Evolutionary conservation across 2,113 vertebrate species (phyloP).

Genomic region (Cisticola juncidis): DNA sequence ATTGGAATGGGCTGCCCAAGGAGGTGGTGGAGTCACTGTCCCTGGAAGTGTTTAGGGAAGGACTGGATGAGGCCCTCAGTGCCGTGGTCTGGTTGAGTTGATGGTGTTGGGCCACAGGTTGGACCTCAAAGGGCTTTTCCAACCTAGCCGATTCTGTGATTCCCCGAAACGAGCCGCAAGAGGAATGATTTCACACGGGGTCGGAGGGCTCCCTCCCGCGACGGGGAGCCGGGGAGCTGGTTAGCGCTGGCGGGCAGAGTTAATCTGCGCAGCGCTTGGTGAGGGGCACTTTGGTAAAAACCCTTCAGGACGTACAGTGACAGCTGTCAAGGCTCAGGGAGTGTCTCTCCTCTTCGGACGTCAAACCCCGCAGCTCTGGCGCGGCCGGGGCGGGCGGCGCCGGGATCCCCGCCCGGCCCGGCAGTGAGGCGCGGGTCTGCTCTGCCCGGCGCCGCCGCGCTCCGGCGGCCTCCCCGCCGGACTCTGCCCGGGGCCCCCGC

Average conservation of each 20-base stretch:
- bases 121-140: background rate
- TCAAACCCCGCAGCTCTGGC: accelerated
- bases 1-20: background rate
- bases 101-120: background rate
- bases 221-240: background rate
- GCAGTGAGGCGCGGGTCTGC: background rate
- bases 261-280: background rate
- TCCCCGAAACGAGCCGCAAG: background rate
- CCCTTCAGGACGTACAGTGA: accelerated
- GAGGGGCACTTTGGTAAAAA: too few relatives aligned
- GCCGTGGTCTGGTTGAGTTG: background rate
- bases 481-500: too few relatives aligned
- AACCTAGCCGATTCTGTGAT: background rate
- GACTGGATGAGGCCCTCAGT: background rate
- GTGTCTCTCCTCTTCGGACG: too few relatives aligned
- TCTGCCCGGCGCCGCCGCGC: too few relatives aligned
- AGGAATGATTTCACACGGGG: background rate
- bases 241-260: too few relatives aligned
- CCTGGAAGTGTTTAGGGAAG: background rate
- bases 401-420: accelerated
- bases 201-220: background rate
- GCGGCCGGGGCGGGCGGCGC: accelerated
- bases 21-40: background rate
- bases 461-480: background rate
- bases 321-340: accelerated